A percentile compares a stretch with the other conserved stretches of the same genome.
These are phyloP conservation scores for Hoplodrina blanda DNA, from an alignment of 2,888 invertebrate species.

Conservation along the genomic window DNA sequence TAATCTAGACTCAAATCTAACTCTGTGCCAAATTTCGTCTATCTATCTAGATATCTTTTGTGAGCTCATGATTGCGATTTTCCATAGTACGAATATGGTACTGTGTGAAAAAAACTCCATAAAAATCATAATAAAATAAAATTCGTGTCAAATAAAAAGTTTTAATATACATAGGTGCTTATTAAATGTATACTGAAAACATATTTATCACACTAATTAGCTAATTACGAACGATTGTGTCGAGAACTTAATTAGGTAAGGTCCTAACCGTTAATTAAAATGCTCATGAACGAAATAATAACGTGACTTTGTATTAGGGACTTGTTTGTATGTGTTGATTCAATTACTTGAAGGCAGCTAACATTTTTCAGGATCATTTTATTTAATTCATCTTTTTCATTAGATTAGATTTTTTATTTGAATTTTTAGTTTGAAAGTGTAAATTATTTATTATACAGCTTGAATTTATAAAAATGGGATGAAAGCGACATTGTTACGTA, in stretches of 20 bases:
- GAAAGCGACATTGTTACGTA: too few relatives aligned
- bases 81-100: background rate
- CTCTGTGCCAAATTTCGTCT: too few relatives aligned
- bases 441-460: too few relatives aligned
- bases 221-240: conserved; percentile 62
- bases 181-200: conserved; percentile 31
- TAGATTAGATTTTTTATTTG: too few relatives aligned
- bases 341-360: conserved; percentile 14
- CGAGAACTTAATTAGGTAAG: conserved; percentile 57
- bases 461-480: too few relatives aligned
- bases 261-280: conserved; percentile 57
- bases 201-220: conserved; percentile 60
- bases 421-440: too few relatives aligned
- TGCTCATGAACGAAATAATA: conserved; percentile 48
- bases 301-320: conserved; percentile 10
- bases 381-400: background rate
- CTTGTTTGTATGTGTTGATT: conserved; percentile 30
- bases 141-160: conserved; percentile 26
- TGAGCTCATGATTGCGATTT: too few relatives aligned
- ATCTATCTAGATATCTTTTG: too few relatives aligned
- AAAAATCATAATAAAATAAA: conserved; percentile 1
- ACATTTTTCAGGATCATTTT: background rate
- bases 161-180: conserved; percentile 16
- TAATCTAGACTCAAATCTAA: too few relatives aligned
- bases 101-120: background rate